These are phyloP conservation scores for Conus betulinus DNA, from an alignment of 1,140 invertebrate genomes.

Conservation along the genomic window DNA sequence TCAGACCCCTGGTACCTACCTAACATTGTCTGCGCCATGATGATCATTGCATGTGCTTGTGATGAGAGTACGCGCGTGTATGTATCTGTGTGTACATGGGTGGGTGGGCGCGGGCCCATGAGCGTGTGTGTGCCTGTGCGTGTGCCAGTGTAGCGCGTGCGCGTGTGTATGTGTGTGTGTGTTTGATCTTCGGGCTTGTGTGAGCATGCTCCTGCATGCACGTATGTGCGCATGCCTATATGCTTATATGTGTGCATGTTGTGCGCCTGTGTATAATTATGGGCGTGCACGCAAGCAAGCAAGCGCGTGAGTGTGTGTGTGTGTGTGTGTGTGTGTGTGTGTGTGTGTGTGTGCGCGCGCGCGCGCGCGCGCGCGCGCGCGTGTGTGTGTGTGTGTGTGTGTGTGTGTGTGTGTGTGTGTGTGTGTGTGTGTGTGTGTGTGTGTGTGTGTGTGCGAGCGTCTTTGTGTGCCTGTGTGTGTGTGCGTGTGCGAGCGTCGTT, in stretches of 20 bases:
- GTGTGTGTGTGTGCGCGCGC: neutral
- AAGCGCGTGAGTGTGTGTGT: neutral
- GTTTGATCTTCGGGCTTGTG: neutral
- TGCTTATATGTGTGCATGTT: neutral
- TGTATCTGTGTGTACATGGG: neutral
- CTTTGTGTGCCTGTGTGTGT: neutral
- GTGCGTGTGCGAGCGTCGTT: neutral
- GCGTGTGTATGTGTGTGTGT: neutral
- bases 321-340: neutral
- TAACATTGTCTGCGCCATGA: neutral
- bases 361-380: neutral
- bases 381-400: neutral
- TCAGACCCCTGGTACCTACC: neutral
- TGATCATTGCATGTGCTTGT: neutral
- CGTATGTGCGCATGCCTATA: neutral
- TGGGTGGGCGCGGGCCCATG: neutral
- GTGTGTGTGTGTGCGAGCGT: neutral
- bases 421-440: neutral
- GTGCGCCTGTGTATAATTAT: neutral
- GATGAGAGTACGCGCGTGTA: neutral
- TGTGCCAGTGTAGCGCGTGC: neutral
- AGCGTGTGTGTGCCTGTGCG: neutral
- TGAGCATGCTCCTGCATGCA: neutral
- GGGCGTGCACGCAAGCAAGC: neutral
- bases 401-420: constrained; percentile 5